A percentile compares a stretch with the other conserved stretches of the same genome.
These are phyloP conservation scores for Rhynchopsitta pachyrhyncha DNA, from an alignment of 2,113 vertebrate species.

Conservation along the genomic window DNA sequence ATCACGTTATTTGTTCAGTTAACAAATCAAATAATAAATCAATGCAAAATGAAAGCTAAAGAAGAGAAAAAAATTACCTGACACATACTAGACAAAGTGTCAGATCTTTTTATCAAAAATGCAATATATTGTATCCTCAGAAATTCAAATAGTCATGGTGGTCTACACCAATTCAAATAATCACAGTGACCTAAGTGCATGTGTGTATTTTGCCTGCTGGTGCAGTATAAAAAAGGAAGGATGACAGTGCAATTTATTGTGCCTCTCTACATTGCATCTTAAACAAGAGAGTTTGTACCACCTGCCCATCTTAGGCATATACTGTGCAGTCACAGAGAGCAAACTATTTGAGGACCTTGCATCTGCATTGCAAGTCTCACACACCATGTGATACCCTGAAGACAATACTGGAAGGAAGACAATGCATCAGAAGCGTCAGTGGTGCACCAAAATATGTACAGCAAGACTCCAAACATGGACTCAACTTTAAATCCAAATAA, in stretches of 20 bases:
- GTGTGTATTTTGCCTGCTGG: not conserved
- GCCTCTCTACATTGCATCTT: not conserved
- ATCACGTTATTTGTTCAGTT: not conserved
- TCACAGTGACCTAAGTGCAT: not conserved
- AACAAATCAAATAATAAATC: not conserved
- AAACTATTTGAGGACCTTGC: not conserved
- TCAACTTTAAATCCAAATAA: not conserved
- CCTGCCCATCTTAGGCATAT: not conserved
- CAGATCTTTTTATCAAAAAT: not conserved
- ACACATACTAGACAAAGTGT: not conserved
- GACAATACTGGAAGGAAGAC: not conserved
- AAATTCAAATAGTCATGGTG: not conserved
- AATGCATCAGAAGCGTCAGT: not conserved
- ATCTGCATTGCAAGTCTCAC: not conserved
- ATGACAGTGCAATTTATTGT: not conserved
- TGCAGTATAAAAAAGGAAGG: not conserved
- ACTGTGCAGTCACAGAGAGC: accelerated
- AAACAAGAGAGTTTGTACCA: not conserved
- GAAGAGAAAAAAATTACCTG: not conserved
- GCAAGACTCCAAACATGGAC: not conserved
- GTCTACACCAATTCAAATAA: not conserved
- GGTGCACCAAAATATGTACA: not conserved
- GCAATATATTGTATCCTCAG: not conserved
- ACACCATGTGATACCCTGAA: not conserved
- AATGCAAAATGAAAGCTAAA: not conserved